A percentile compares a stretch with the other conserved stretches of the same genome.
Conservation (phyloP, 2,113 vertebrate species). For the Phainopepla nitens region DNA sequence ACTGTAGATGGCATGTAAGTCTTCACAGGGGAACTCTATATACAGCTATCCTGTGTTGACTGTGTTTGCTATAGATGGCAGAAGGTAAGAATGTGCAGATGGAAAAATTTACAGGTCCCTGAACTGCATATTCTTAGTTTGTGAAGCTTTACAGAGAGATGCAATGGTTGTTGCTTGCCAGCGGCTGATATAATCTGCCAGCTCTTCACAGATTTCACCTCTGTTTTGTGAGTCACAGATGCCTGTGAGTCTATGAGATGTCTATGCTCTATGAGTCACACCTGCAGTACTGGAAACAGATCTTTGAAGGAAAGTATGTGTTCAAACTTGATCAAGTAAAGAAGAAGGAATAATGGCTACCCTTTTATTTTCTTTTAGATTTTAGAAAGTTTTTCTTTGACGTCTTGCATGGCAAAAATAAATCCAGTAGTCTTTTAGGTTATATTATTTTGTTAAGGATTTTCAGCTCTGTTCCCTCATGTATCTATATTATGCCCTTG, state of each 20-base stretch:
- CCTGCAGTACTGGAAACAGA: conserved; percentile 62
- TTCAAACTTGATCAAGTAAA: conserved; percentile 47
- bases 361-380: neutral
- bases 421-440: neutral
- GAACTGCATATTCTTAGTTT: conserved; percentile 43
- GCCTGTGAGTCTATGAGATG: no score
- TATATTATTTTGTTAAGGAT: neutral
- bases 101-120: conserved; percentile 39
- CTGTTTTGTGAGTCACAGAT: conserved; percentile 54
- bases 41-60: neutral
- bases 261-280: conserved; percentile 61
- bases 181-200: conserved; percentile 60
- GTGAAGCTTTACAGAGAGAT: conserved; percentile 37
- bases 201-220: conserved; percentile 26
- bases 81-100: conserved; percentile 28
- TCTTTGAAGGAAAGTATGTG: conserved; percentile 22
- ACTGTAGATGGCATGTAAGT: neutral
- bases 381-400: neutral
- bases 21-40: neutral
- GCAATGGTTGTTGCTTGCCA: conserved; percentile 18
- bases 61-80: neutral
- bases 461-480: neutral
- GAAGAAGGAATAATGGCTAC: neutral
- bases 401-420: neutral
- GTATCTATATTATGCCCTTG: neutral